Evolutionary conservation across 2,113 vertebrate genomes (phyloP).

Genomic region (Melanotaenia duboulayi): DNA sequence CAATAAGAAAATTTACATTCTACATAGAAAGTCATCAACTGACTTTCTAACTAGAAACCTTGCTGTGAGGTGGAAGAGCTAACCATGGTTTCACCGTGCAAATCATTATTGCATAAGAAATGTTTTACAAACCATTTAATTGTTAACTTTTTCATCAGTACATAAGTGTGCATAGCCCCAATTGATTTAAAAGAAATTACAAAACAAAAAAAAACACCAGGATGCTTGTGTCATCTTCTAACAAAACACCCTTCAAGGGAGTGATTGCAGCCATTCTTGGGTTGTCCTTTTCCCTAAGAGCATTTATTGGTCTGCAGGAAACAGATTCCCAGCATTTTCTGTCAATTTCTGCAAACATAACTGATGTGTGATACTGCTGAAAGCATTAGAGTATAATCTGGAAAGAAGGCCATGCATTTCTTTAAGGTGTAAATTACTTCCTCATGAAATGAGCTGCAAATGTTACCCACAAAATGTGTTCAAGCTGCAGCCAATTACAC

Average conservation of each 20-base stretch:
- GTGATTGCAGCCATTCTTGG: slow-evolving; percentile 40
- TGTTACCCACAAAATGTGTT: slow-evolving; percentile 35
- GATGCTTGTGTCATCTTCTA: slow-evolving; percentile 17
- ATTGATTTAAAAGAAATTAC: not conserved
- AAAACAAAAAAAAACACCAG: not conserved
- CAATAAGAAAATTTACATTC: not conserved
- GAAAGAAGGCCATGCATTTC: slow-evolving; percentile 41
- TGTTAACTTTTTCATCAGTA: not conserved
- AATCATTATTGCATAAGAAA: not conserved
- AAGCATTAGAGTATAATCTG: slow-evolving; percentile 30
- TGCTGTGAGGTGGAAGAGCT: not conserved
- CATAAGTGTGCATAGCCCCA: not conserved
- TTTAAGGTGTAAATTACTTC: slow-evolving; percentile 51
- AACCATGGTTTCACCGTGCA: not conserved
- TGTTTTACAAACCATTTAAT: not conserved
- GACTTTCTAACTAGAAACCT: not conserved
- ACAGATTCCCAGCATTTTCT: slow-evolving; percentile 29
- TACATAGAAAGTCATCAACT: not conserved
- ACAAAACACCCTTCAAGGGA: slow-evolving; percentile 20
- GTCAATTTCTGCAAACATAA: slow-evolving; percentile 35
- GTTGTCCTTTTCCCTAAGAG: slow-evolving; percentile 42
- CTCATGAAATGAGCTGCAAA: slow-evolving; percentile 29
- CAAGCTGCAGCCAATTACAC: slow-evolving; percentile 48
- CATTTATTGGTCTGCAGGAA: slow-evolving; percentile 31
- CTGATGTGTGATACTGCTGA: slow-evolving; percentile 36